These are phyloP conservation scores for Melanaphis sacchari DNA, from an alignment of 1,140 invertebrate genomes.

Conservation along the genomic window DNA sequence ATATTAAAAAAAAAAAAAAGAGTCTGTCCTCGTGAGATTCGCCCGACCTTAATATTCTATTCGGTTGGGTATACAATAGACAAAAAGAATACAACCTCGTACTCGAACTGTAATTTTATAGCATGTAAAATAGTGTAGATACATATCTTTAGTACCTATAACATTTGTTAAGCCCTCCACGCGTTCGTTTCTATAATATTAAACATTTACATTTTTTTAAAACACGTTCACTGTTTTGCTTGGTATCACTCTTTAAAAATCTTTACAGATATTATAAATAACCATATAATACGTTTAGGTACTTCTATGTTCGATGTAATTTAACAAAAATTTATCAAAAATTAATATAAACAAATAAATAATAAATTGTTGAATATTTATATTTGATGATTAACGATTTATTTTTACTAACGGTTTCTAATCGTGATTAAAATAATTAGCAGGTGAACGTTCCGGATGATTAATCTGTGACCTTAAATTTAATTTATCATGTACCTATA, in stretches of 20 bases:
- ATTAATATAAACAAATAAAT: too few relatives aligned
- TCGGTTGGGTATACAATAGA: not conserved
- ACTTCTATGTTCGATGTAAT: not conserved
- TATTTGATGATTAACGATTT: not conserved
- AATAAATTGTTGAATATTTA: not conserved
- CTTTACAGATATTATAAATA: not conserved
- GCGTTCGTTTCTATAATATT: not conserved
- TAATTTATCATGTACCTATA: not conserved
- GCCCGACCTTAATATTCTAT: not conserved
- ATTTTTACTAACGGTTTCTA: not conserved
- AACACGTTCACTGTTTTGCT: not conserved
- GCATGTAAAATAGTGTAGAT: not conserved
- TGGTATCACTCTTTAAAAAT: not conserved
- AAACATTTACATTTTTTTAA: not conserved
- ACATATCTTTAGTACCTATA: not conserved
- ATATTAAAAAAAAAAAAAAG: not conserved
- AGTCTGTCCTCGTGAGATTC: not conserved
- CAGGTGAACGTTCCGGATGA: conserved; percentile 23
- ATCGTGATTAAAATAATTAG: not conserved
- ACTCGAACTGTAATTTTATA: not conserved
- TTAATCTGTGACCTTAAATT: conserved; percentile 1
- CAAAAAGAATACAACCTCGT: not conserved
- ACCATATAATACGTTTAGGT: not conserved
- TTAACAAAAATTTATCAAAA: not conserved
- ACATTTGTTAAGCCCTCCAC: not conserved